These are phyloP conservation scores for Dinoponera quadriceps DNA, from an alignment of 1,140 invertebrate species.

Conservation along the genomic window DNA sequence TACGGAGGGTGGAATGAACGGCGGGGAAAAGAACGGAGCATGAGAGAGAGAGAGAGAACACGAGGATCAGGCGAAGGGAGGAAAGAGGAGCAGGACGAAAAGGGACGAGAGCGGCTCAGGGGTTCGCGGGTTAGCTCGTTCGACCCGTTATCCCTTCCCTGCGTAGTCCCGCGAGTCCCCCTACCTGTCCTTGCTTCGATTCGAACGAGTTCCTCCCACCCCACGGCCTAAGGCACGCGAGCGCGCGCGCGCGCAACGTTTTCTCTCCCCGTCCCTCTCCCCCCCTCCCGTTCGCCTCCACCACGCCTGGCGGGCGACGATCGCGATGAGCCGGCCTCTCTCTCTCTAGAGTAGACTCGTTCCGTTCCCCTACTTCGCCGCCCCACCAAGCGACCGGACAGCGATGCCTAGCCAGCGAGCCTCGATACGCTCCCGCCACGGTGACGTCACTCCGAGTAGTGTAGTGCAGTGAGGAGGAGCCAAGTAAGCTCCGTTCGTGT, in stretches of 20 bases:
- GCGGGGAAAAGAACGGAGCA: constrained; percentile 26
- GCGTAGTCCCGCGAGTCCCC: constrained; percentile 62
- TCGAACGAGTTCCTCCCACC: constrained; percentile 67
- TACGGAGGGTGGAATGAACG: constrained; percentile 1
- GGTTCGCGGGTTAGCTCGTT: constrained; percentile 85
- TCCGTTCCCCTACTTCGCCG: constrained; percentile 75
- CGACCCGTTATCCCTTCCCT: constrained; percentile 85
- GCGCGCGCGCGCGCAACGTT: constrained; percentile 56
- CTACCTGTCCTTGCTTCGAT: constrained; percentile 80
- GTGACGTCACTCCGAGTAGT: constrained; percentile 86
- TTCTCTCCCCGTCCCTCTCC: neutral
- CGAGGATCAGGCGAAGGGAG: constrained; percentile 28
- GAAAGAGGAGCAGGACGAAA: constrained; percentile 34
- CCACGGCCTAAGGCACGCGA: constrained; percentile 9
- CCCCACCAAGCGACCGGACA: constrained; percentile 69
- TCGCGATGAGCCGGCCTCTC: constrained; percentile 71
- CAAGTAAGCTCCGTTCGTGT: constrained; percentile 78
- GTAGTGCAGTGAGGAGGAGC: constrained; percentile 86
- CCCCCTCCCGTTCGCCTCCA: constrained; percentile 54
- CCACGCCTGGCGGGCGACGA: constrained; percentile 70
- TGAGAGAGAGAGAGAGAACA: constrained; percentile 23
- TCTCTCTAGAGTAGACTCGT: constrained; percentile 79
- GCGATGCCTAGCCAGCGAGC: constrained; percentile 80
- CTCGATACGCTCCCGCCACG: constrained; percentile 84
- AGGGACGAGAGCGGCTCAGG: constrained; percentile 67